Conservation (phyloP, 2,113 vertebrate genomes). For the Isichthys henryi region DNA sequence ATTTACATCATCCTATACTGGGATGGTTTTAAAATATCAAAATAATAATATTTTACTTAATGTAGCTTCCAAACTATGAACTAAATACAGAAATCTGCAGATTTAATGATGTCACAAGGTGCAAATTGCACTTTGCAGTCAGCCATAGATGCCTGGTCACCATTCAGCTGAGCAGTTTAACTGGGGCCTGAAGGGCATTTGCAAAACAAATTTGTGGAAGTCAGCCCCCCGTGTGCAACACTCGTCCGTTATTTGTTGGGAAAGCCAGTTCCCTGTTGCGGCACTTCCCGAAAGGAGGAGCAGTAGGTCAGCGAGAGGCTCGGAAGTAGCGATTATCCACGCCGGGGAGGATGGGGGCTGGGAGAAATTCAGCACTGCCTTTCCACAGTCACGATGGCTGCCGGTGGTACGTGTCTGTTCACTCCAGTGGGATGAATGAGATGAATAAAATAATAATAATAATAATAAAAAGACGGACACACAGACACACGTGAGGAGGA, state of each 20-base stretch:
- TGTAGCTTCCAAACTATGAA: not conserved
- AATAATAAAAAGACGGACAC: not conserved
- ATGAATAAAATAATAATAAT: too few species aligned
- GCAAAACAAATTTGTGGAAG: constrained; percentile 22
- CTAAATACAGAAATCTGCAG: not conserved
- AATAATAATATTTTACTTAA: not conserved
- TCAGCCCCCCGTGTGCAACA: constrained; percentile 6
- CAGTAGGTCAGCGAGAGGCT: constrained; percentile 9
- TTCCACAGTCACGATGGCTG: not conserved
- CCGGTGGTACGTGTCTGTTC: not conserved
- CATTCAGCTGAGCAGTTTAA: not conserved
- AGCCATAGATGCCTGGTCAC: not conserved
- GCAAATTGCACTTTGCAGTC: not conserved
- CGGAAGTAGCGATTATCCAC: constrained; percentile 12
- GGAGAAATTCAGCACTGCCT: not conserved
- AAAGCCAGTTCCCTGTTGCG: constrained; percentile 33
- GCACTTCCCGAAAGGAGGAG: constrained; percentile 33
- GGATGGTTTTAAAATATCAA: not conserved
- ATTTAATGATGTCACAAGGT: not conserved
- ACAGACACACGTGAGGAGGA: not conserved
- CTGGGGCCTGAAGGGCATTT: not conserved
- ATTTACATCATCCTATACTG: not conserved
- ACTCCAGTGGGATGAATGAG: not conserved
- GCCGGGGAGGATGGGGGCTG: fast-evolving
- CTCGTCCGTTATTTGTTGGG: constrained; percentile 34